phyloP scores from a whole-genome alignment of 2,797 vertebrate genomes.

The Mus spretus region DNA sequence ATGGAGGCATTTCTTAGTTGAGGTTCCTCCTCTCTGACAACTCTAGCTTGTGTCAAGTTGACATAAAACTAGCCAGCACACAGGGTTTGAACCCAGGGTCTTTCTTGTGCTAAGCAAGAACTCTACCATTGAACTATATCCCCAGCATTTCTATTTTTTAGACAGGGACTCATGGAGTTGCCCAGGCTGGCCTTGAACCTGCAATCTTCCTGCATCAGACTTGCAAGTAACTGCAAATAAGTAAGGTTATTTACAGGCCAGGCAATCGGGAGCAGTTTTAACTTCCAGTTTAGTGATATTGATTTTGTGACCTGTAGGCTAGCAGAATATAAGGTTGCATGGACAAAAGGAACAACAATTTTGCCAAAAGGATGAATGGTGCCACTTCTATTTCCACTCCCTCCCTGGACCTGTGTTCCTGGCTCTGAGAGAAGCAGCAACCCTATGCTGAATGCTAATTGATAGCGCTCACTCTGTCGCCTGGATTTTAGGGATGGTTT shows the following conservation, averaged over 20 bases:
- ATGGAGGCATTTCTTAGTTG: not conserved
- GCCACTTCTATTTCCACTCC: too few relatives aligned
- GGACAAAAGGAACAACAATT: not conserved
- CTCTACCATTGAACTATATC: not conserved
- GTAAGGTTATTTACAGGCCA: not conserved
- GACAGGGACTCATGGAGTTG: not conserved
- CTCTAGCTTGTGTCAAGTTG: not conserved
- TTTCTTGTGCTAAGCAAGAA: not conserved
- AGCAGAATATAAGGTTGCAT: not conserved
- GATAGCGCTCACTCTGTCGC: not conserved
- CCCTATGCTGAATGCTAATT: not conserved
- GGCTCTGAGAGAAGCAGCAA: not conserved
- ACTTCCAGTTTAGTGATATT: not conserved
- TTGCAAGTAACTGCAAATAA: not conserved
- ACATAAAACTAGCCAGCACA: not conserved
- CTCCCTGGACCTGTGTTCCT: not conserved
- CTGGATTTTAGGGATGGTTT: not conserved
- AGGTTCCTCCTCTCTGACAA: not conserved
- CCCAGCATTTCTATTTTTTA: not conserved
- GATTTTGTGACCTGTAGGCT: not conserved
- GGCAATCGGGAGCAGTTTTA: not conserved
- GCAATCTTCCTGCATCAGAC: not conserved
- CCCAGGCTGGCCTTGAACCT: not conserved
- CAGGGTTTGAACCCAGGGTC: too few relatives aligned
- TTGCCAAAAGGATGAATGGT: too few relatives aligned